Evolutionary conservation across 2,113 vertebrate genomes (phyloP).

Genomic region (Syrmaticus mikado): DNA sequence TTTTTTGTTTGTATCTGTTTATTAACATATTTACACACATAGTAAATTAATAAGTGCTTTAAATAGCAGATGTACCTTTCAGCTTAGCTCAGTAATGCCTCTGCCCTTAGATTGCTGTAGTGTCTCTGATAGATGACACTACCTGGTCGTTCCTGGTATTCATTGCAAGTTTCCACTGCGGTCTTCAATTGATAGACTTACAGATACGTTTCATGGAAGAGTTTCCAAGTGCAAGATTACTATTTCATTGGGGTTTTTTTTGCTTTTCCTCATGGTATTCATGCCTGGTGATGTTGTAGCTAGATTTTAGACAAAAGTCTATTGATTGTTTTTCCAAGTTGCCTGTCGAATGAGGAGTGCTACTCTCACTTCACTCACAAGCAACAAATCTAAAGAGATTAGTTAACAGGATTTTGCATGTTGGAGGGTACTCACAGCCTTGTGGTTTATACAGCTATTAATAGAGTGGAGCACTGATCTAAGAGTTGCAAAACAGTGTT

Average conservation of each 20-base stretch:
- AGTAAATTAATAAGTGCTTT: background rate
- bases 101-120: background rate
- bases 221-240: background rate
- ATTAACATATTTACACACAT: background rate
- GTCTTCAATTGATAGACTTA: background rate
- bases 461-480: background rate
- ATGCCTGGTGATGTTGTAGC: background rate
- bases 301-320: background rate
- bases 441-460: background rate
- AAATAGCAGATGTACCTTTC: background rate
- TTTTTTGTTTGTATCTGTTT: background rate
- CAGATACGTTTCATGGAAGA: background rate
- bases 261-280: fast-evolving
- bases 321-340: background rate
- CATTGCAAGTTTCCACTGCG: background rate
- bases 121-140: background rate
- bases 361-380: background rate
- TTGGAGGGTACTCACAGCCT: background rate
- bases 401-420: background rate
- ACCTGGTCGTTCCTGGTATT: background rate
- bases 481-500: background rate
- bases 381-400: background rate
- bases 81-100: background rate
- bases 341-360: background rate
- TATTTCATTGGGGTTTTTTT: background rate